A percentile compares a stretch with the other conserved stretches of the same genome.
Evolutionary conservation across 1,140 invertebrate species (phyloP).

Genomic region (Drosophila tani): DNA sequence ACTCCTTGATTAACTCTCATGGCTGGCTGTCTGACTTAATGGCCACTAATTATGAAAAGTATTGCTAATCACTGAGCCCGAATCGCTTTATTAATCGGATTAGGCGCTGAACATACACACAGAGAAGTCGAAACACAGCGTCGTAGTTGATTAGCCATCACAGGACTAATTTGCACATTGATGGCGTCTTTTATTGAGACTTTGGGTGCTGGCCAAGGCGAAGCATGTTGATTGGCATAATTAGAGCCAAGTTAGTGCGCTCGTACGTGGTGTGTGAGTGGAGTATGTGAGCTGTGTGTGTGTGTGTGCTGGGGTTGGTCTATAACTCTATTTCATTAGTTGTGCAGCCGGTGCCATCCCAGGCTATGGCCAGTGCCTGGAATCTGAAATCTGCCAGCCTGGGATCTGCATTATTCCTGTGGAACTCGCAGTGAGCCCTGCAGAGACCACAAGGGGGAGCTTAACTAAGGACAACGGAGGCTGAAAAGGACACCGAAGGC

Average conservation of each 20-base stretch:
- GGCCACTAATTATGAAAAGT: conserved; percentile 75
- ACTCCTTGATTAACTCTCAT: conserved; percentile 25
- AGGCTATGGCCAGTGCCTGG: conserved; percentile 6
- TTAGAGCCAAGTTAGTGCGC: conserved; percentile 58
- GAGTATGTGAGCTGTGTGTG: conserved; percentile 10
- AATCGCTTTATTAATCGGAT: conserved; percentile 81
- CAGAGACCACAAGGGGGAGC: conserved; percentile 20
- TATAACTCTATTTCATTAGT: conserved; percentile 74
- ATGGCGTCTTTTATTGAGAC: conserved; percentile 76
- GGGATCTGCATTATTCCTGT: conserved; percentile 59
- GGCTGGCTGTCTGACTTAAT: conserved; percentile 57
- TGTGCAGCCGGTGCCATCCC: conserved; percentile 56
- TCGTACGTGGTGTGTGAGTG: conserved; percentile 17
- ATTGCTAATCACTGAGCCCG: conserved; percentile 74
- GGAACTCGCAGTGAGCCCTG: background rate
- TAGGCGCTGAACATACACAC: conserved; percentile 43
- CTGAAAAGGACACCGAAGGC: background rate
- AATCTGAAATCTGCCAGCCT: conserved; percentile 27
- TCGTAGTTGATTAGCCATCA: conserved; percentile 69
- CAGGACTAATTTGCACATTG: conserved; percentile 79
- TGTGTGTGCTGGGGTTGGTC: conserved; percentile 11
- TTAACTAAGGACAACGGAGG: conserved; percentile 27
- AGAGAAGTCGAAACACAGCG: conserved; percentile 6
- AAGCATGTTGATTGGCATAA: conserved; percentile 74
- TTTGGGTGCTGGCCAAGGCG: conserved; percentile 29